A percentile compares a stretch with the other conserved stretches of the same genome.
These are phyloP conservation scores for Acrobasis repandana DNA, from an alignment of 2,888 invertebrate genomes.

Conservation along the genomic window DNA sequence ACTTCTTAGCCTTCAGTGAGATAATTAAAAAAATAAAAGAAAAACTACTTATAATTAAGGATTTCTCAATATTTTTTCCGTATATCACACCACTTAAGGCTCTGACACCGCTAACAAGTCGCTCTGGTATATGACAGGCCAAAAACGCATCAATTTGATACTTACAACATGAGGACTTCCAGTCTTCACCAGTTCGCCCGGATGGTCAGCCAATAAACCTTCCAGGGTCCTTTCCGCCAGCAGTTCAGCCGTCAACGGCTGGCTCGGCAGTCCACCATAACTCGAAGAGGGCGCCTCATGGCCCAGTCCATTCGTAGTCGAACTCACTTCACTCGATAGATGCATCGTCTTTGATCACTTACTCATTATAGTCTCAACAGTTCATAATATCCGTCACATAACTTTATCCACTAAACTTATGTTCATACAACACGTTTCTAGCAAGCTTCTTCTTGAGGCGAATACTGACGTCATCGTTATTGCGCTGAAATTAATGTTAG, in stretches of 20 bases:
- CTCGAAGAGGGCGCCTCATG: slow-evolving; percentile 77
- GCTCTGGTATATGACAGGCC: no score
- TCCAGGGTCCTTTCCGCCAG: slow-evolving; percentile 92
- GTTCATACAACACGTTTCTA: not conserved
- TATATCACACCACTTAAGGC: no score
- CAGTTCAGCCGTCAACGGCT: slow-evolving; percentile 90
- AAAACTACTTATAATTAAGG: no score
- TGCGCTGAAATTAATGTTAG: not conserved
- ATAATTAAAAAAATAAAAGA: no score
- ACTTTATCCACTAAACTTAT: slow-evolving; percentile 38
- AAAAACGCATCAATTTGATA: slow-evolving; percentile 26
- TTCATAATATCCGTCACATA: slow-evolving; percentile 68
- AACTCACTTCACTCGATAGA: slow-evolving; percentile 90
- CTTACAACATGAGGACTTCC: slow-evolving; percentile 96
- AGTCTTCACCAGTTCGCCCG: slow-evolving; percentile 95
- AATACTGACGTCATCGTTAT: slow-evolving; percentile 31
- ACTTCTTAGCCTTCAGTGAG: no score
- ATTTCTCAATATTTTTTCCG: no score
- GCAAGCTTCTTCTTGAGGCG: slow-evolving; percentile 25
- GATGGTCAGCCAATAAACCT: slow-evolving; percentile 93
- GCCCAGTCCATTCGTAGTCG: slow-evolving; percentile 84
- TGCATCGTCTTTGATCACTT: slow-evolving; percentile 83
- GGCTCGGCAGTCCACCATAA: slow-evolving; percentile 73
- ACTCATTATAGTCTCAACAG: slow-evolving; percentile 38
- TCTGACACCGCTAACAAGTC: no score